Percentiles rank a stretch among this genome's conserved stretches.
Evolutionary conservation across 2,113 vertebrate genomes (phyloP).

Genomic region (Trinectes maculatus): DNA sequence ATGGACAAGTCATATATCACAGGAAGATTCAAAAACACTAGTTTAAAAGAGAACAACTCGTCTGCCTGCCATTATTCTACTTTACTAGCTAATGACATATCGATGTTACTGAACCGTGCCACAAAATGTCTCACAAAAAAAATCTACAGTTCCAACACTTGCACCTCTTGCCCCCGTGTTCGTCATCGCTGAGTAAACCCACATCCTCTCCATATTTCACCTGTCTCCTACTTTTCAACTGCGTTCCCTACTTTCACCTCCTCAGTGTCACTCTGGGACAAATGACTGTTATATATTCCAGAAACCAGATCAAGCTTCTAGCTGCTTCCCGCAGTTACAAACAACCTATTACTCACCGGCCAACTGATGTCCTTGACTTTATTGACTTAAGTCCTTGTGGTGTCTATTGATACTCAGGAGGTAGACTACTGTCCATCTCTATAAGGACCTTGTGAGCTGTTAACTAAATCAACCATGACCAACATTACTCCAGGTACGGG

Average conservation of each 20-base stretch:
- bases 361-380: slow-evolving; percentile 71
- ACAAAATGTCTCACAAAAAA: too few relatives aligned
- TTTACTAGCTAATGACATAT: slow-evolving; percentile 33
- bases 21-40: slow-evolving; percentile 18
- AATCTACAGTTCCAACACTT: too few relatives aligned
- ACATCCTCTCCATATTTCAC: slow-evolving; percentile 1
- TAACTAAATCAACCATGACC: slow-evolving; percentile 63
- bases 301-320: slow-evolving; percentile 47
- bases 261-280: slow-evolving; percentile 30
- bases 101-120: background rate
- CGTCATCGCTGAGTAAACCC: background rate
- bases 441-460: slow-evolving; percentile 61
- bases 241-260: slow-evolving; percentile 8
- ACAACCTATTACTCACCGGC: slow-evolving; percentile 68
- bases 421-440: slow-evolving; percentile 55
- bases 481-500: slow-evolving; percentile 58
- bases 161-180: slow-evolving; percentile 8
- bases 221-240: slow-evolving; percentile 12
- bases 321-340: slow-evolving; percentile 52
- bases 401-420: slow-evolving; percentile 66
- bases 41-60: slow-evolving; percentile 31
- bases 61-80: slow-evolving; percentile 14
- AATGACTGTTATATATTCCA: slow-evolving; percentile 42
- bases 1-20: slow-evolving; percentile 62
- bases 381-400: slow-evolving; percentile 71